Conservation (phyloP, 2,797 vertebrate genomes). For the Ctenochaetus hawaiiensis region DNA sequence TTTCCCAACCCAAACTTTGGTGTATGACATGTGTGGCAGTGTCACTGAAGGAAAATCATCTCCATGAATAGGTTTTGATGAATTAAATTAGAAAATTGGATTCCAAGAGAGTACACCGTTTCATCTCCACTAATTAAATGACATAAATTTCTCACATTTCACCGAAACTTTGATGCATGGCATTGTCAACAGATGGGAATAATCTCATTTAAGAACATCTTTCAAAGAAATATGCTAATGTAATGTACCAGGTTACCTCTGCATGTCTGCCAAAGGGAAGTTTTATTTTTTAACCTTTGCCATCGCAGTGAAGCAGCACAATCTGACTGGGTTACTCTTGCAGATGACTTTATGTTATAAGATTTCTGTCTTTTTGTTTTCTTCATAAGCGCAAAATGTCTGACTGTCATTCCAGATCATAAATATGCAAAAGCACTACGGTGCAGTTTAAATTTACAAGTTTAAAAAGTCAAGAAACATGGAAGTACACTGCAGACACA, state of each 20-base stretch:
- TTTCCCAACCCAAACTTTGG: slow-evolving; percentile 42
- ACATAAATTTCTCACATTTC: slow-evolving; percentile 50
- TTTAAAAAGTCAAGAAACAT: not conserved
- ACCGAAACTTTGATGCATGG: slow-evolving; percentile 17
- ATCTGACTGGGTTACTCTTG: not conserved
- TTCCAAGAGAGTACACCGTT: slow-evolving; percentile 12
- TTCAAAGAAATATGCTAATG: not conserved
- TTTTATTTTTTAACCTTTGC: not conserved
- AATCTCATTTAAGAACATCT: not conserved
- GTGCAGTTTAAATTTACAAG: not conserved
- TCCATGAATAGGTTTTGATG: slow-evolving; percentile 37
- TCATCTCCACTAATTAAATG: slow-evolving; percentile 63
- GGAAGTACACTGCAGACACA: not conserved
- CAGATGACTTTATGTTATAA: not conserved
- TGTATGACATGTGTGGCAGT: slow-evolving; percentile 43
- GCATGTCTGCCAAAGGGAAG: too few relatives aligned
- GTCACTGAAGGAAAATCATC: slow-evolving; percentile 48
- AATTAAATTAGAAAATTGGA: slow-evolving; percentile 46
- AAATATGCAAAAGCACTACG: not conserved
- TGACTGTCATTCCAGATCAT: not conserved
- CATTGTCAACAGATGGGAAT: slow-evolving; percentile 9
- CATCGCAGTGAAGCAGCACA: not conserved
- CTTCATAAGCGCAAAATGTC: not conserved
- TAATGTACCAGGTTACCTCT: not conserved
- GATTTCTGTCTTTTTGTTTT: not conserved